Evolutionary conservation across 2,888 invertebrate genomes (phyloP).

Genomic region (Pammene fasciana): DNA sequence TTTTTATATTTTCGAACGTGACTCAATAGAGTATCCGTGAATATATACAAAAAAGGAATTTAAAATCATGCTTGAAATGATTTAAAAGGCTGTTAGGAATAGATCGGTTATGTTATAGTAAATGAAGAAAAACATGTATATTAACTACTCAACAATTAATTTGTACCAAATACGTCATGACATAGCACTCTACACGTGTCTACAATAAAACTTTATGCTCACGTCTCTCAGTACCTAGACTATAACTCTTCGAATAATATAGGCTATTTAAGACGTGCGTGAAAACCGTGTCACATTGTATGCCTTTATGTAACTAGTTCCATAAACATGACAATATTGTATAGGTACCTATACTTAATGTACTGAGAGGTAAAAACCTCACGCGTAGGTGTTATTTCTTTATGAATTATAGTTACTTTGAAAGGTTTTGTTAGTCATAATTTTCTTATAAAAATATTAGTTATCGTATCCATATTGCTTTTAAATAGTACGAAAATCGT

Average conservation of each 20-base stretch:
- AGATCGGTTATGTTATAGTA: too few species aligned
- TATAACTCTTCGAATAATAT: slow-evolving; percentile 74
- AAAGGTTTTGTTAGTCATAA: not conserved
- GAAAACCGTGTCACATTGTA: slow-evolving; percentile 51
- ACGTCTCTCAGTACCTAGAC: slow-evolving; percentile 64
- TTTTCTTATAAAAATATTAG: too few species aligned
- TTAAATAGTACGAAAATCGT: too few species aligned
- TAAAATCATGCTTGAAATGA: not conserved
- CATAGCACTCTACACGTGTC: slow-evolving; percentile 71
- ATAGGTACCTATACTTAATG: slow-evolving; percentile 11
- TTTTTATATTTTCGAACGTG: not conserved
- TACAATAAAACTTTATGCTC: slow-evolving; percentile 77
- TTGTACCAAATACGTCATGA: slow-evolving; percentile 58
- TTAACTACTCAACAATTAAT: slow-evolving; percentile 14
- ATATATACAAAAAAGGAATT: not conserved
- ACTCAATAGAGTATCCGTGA: not conserved
- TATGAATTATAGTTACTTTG: slow-evolving; percentile 1
- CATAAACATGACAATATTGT: slow-evolving; percentile 23
- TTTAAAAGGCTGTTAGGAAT: not conserved
- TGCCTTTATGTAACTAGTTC: slow-evolving; percentile 32
- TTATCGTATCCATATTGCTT: too few species aligned
- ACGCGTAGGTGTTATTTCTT: slow-evolving; percentile 19
- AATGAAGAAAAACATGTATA: not conserved
- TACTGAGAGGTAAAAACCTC: slow-evolving; percentile 32
- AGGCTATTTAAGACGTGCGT: slow-evolving; percentile 70